These are phyloP conservation scores for Rhizomys pruinosus DNA, from an alignment of 2,113 vertebrate species.

Conservation along the genomic window DNA sequence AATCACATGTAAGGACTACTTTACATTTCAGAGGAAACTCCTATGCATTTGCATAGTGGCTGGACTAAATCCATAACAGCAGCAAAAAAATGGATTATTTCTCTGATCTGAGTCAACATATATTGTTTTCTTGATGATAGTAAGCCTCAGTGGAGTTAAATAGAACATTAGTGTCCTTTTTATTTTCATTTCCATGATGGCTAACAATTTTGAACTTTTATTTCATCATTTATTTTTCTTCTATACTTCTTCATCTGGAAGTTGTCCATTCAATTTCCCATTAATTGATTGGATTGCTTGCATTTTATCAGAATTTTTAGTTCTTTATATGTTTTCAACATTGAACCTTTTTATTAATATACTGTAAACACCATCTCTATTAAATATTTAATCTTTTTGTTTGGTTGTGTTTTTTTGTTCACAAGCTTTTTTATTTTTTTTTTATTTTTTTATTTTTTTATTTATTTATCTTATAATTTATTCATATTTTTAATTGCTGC, in stretches of 20 bases:
- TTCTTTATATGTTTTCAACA: background rate
- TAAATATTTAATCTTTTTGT: background rate
- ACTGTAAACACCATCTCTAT: background rate
- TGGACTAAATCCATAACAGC: background rate
- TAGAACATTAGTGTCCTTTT: too few relatives aligned
- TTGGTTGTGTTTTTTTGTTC: too few relatives aligned
- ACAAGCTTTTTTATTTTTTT: too few relatives aligned
- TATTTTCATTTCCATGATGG: background rate
- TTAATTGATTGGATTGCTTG: background rate
- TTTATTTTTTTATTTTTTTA: too few relatives aligned
- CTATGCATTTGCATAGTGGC: background rate
- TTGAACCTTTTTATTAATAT: background rate
- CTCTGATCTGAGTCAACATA: background rate
- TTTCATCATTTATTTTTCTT: background rate
- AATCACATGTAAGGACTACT: background rate
- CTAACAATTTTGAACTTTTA: background rate
- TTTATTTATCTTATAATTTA: too few relatives aligned
- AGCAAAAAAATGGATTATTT: background rate
- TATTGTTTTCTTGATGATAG: background rate
- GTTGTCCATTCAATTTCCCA: background rate
- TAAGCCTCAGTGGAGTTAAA: background rate
- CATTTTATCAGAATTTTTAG: background rate
- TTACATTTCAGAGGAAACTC: background rate
- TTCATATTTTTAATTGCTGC: too few relatives aligned
- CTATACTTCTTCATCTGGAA: background rate